Evolutionary conservation across 2,113 vertebrate genomes (phyloP), one percentile per base, ranked within the genome.

Genomic region (Tricholaema leucomelas): DNA sequence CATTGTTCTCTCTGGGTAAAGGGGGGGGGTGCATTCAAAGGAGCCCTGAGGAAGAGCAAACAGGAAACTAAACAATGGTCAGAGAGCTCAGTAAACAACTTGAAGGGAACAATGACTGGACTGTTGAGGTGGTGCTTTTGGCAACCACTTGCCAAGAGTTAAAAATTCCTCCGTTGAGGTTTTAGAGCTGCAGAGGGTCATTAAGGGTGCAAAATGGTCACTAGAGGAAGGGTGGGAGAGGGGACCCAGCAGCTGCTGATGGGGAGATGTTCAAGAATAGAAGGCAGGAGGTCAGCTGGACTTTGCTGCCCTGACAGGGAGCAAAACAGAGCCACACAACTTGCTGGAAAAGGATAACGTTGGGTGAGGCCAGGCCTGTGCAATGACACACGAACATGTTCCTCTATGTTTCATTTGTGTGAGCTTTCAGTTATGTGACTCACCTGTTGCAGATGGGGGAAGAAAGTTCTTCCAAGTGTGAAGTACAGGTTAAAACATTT

Each of bases 11-110:
- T 76, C 31, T 38, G 35, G 75, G 28, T 23, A 21, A 44, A 81
- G 46, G 70, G 61, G n/a, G n/a, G 40, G 15, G 4, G 7, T 64
- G 71, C 61, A 84, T 85, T 85, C 78, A 23, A 42, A 88, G 64
- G 76, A 67, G 60, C 58, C 74, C 56, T 50, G 66, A 42, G 80
- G 84, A 87, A 82, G 66, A 82, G 38, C 73, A 80, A 94, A 87
- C 78, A 93, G 93, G 93, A 96, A 92, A 48, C 71, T 10, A 4
- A 88, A 88, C 90, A 90, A 77, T 63, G 63, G 73, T 36, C 81
- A 79, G 81, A 73, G 56, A 55, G 38, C 70, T 63, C 66, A 10
- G 64, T 42, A 76, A 87, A 85, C 77, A 85, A 19, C 89, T 61
- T 36, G 3, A 5, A 15, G 86, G 65, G 70, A 87, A 87, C 90